Percentiles rank a stretch among this genome's conserved stretches.
These are phyloP conservation scores for Tupaia chinensis DNA, from an alignment of 2,113 vertebrate genomes.

Conservation along the genomic window DNA sequence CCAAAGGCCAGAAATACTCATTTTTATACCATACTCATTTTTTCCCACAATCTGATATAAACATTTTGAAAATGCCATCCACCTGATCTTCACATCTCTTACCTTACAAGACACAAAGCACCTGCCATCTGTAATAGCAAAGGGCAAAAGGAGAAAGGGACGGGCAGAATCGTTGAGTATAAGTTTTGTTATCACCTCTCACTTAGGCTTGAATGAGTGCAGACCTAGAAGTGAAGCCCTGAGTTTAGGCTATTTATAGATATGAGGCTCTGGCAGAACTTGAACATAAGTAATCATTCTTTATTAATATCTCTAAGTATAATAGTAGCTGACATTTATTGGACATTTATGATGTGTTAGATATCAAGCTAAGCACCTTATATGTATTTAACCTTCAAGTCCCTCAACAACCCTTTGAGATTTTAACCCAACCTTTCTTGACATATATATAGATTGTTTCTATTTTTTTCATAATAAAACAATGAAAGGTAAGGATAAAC, in stretches of 20 bases:
- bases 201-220: background rate
- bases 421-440: background rate
- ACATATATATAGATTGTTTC: background rate
- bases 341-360: background rate
- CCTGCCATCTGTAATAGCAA: background rate
- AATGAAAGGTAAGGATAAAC: background rate
- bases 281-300: background rate
- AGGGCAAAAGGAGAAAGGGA: background rate
- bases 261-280: background rate
- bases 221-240: background rate
- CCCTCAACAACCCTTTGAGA: background rate
- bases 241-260: background rate
- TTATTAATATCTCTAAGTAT: background rate
- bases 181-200: background rate
- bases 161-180: background rate
- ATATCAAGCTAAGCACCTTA: background rate
- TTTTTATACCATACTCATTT: background rate
- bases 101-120: background rate
- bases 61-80: background rate
- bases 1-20: background rate
- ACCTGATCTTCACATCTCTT: background rate
- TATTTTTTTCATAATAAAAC: conserved; percentile 12
- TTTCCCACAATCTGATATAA: background rate
- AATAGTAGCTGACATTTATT: background rate
- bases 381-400: background rate